Evolutionary conservation across 1,140 invertebrate genomes (phyloP), one percentile per base, ranked within the genome.

Genomic region (Caerostris extrusa): DNA sequence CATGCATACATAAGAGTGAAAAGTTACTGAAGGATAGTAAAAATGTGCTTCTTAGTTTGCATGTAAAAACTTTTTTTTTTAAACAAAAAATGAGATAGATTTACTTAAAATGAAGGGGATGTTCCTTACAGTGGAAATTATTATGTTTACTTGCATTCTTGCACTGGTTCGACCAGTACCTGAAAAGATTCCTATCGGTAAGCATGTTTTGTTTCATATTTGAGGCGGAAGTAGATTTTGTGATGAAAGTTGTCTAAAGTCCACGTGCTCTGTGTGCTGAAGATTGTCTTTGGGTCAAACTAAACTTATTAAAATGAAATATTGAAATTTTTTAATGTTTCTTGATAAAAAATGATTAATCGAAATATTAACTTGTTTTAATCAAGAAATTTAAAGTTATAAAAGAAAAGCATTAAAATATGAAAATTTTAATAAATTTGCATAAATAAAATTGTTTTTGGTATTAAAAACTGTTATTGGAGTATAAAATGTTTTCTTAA

Each of bases 171-270:
- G 94, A 50, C 94, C 94, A 53, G 94, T 94, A 64, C 94, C 94
- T 50, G 94, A 94, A 88, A 94, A 94, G 67, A 94, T 94, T 67
- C 94, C 94, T 55, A 94, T 94, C 69, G 94, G 94, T 94, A 94
- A 64, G 94, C 81, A 61, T 64, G 50, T 61, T 91, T 81, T 91
- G 56, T 19, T 71, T 57, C 57, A 19, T 14, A 57, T 57, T 85
- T 85, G 7, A 50, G 34, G 14, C 57, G 3, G 5, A 85, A n/a
- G n/a, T 57, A 60, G 14, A 57, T 50, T 85, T 85, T 7, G 7
- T 85, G 5, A 53, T n/a, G n/a, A n/a, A 77, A 53, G 8, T 53
- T 85, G 19, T 34, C 53, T 19, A 12, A 58, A 85, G 34, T n/a
- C 17, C 86, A 88, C 86, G 86, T 88, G 86, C 34, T 88, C 69